Evolutionary conservation across 2,113 vertebrate genomes (phyloP).

Genomic region (Euleptes europaea): DNA sequence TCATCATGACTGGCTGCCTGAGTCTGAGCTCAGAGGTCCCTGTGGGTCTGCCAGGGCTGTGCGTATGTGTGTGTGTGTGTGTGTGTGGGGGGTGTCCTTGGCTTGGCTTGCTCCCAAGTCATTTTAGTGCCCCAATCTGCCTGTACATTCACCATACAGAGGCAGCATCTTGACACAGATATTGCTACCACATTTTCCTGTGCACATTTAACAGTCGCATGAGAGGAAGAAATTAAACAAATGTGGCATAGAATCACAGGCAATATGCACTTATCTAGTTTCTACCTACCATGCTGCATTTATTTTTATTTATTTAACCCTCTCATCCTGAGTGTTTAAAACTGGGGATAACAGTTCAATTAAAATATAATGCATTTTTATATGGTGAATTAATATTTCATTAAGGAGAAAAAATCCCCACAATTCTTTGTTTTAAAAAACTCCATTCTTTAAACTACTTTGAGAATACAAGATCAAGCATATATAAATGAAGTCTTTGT

Average conservation of each 20-base stretch:
- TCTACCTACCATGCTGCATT: background rate
- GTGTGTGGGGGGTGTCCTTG: no score
- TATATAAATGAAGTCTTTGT: background rate
- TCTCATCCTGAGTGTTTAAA: background rate
- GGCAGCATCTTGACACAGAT: background rate
- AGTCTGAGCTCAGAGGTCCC: no score
- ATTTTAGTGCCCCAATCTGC: no score
- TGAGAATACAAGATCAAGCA: background rate
- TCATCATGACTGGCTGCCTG: no score
- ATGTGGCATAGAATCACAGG: background rate
- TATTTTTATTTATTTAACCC: background rate
- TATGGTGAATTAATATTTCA: background rate
- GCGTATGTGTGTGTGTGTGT: no score
- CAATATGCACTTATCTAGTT: background rate
- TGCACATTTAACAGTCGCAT: background rate
- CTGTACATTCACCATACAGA: background rate
- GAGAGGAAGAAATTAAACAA: background rate
- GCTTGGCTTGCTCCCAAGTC: no score
- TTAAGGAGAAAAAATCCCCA: background rate
- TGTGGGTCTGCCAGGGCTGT: no score
- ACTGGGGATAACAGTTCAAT: background rate
- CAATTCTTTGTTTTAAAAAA: background rate
- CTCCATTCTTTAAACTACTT: background rate
- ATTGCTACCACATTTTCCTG: background rate
- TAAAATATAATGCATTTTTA: background rate